Evolutionary conservation across 2,888 invertebrate genomes (phyloP).

Genomic region (Leptinotarsa haldemani): DNA sequence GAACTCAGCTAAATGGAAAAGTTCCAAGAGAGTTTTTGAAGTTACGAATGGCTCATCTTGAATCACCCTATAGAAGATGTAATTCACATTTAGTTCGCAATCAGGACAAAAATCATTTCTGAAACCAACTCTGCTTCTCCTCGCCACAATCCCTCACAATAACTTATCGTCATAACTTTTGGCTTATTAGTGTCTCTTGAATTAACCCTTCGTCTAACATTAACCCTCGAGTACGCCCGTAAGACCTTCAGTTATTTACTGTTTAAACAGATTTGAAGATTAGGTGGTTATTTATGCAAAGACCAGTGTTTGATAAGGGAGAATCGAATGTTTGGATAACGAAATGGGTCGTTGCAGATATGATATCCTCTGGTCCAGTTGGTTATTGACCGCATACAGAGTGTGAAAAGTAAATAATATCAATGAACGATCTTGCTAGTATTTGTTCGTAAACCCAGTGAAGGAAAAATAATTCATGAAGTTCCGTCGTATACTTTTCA

Average conservation of each 20-base stretch:
- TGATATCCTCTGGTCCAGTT: background rate
- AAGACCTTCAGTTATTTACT: constrained; percentile 29
- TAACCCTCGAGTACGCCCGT: constrained; percentile 20
- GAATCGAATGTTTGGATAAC: constrained; percentile 21
- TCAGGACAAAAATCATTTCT: background rate
- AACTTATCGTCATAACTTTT: constrained; percentile 46
- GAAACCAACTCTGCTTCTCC: background rate
- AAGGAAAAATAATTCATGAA: too few species aligned
- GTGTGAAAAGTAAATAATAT: background rate
- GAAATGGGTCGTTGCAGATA: constrained; percentile 12
- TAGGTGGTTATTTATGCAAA: constrained; percentile 39
- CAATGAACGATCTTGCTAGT: too few species aligned
- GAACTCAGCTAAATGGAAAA: too few species aligned
- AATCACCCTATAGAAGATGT: too few species aligned
- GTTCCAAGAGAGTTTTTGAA: too few species aligned
- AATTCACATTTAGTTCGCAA: too few species aligned
- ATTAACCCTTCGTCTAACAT: constrained; percentile 46
- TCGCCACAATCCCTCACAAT: constrained; percentile 37
- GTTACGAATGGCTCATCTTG: too few species aligned
- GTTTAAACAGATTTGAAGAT: constrained; percentile 41
- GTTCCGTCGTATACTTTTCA: too few species aligned
- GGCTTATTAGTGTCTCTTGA: constrained; percentile 47
- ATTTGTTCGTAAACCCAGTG: too few species aligned
- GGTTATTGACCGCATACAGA: background rate
- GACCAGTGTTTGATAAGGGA: constrained; percentile 35